Percentiles rank a stretch among this genome's conserved stretches.
phyloP scores from a whole-genome alignment of 2,888 invertebrate genomes.

The Protophormia terraenovae region DNA sequence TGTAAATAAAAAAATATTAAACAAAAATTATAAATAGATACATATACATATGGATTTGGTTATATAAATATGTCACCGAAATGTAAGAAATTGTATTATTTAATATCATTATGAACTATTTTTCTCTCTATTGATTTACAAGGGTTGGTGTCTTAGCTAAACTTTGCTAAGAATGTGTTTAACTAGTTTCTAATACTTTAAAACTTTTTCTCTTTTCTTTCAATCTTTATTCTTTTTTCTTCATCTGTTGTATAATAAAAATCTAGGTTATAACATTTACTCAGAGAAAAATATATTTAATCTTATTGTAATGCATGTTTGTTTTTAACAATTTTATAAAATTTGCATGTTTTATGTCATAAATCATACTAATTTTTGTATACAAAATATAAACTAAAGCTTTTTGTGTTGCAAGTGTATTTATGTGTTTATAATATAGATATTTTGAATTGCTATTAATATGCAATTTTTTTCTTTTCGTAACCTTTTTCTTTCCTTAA shows the following conservation, averaged over 20 bases:
- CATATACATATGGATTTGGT: too few relatives aligned
- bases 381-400: not conserved
- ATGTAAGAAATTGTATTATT: not conserved
- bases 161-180: not conserved
- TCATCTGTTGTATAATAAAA: not conserved
- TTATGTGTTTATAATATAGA: not conserved
- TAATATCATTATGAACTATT: too few relatives aligned
- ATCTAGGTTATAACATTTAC: not conserved
- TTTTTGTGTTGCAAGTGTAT: conserved; percentile 39
- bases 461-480: not conserved
- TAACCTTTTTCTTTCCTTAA: not conserved
- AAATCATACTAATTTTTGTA: conserved; percentile 17
- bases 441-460: not conserved
- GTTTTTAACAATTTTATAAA: not conserved
- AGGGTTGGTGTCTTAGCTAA: conserved; percentile 1
- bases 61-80: too few relatives aligned
- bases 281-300: not conserved
- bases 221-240: not conserved
- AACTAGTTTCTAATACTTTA: not conserved
- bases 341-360: conserved; percentile 29
- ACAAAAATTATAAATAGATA: too few relatives aligned
- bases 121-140: not conserved
- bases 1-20: too few relatives aligned
- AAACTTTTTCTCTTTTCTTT: not conserved
- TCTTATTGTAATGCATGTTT: not conserved